A percentile compares a stretch with the other conserved stretches of the same genome.
Conservation (phyloP, 2,888 invertebrate genomes). For the Ennomos fuscantarius region DNA sequence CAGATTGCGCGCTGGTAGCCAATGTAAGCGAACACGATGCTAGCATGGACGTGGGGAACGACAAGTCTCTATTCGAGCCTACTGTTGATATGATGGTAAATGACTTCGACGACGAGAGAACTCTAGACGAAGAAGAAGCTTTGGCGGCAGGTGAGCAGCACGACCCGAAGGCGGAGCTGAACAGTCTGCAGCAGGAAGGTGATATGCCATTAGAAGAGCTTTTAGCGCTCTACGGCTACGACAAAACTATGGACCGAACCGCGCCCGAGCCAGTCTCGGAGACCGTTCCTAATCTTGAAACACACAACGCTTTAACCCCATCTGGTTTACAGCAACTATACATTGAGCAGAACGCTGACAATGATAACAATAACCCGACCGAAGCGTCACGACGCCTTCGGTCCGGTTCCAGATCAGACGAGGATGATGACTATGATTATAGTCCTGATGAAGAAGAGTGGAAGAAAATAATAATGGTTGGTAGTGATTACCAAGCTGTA, state of each 20-base stretch:
- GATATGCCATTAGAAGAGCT: constrained; percentile 98
- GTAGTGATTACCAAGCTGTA: constrained; percentile 96
- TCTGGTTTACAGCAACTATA: constrained; percentile 80
- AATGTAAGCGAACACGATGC: constrained; percentile 84
- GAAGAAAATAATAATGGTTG: constrained; percentile 98
- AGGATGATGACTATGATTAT: constrained; percentile 93
- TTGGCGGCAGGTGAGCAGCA: constrained; percentile 93
- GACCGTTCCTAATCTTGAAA: constrained; percentile 60
- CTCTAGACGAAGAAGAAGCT: constrained; percentile 98
- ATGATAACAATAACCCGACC: constrained; percentile 40
- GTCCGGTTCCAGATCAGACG: constrained; percentile 91
- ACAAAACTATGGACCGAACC: constrained; percentile 76
- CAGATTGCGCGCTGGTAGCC: constrained; percentile 83
- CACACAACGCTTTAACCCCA: constrained; percentile 39
- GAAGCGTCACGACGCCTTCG: constrained; percentile 78
- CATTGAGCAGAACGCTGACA: constrained; percentile 51
- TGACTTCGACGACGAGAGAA: constrained; percentile 98
- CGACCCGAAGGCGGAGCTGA: constrained; percentile 95
- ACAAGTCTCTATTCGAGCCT: constrained; percentile 92
- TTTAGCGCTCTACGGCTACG: constrained; percentile 94
- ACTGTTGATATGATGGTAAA: constrained; percentile 98
- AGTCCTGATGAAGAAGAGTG: constrained; percentile 94
- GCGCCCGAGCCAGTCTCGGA: constrained; percentile 67
- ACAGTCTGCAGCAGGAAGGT: constrained; percentile 95
- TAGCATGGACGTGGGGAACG: constrained; percentile 83